Evolutionary conservation across 2,113 vertebrate genomes (phyloP), one percentile per base, ranked within the genome.

Genomic region (Oreotrochilus melanogaster): DNA sequence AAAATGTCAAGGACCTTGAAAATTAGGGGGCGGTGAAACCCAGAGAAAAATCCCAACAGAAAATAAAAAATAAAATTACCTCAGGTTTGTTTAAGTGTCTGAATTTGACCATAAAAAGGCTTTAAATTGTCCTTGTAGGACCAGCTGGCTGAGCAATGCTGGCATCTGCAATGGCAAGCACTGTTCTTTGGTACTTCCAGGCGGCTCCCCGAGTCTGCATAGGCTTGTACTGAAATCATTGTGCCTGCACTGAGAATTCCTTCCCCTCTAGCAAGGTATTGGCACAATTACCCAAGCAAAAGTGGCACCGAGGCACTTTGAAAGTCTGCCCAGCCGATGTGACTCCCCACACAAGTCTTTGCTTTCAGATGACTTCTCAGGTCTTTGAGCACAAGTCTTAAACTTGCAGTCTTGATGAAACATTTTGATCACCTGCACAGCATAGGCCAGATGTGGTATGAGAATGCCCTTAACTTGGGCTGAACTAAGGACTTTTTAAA

Each of bases 11-110:
- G 12, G 17, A 65, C 24, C 10, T 57, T 57, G 39, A 33, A 37
- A 72, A 75, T 3, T 12, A 28, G 12, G 17, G 16, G 13, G 11
- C 74, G 25, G 2, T 65, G 67, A 51, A 70, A 2, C 8, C 35
- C 48, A 61, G 45, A 54, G 65, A n/a, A 4, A 0, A 0, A 0
- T 0, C 1, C 2, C 6, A 30, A 18, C 2, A 39, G 17, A 23
- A 73, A 84, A 43, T 3, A 28, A 31, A 28, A 67, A 60, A 24
- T 5, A 27, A 66, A 85, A 45, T 2, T 22, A 25, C 4, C 18
- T 31, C 27, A 27, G 58, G 13, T 62, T 47, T 45, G 19, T 56
- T 28, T 17, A 6, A 10, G 5, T 4, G 19, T 2, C 2, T 22
- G 58, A 24, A 30, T 72, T 17, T 48, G 67, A 51, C 6, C 30